phyloP scores from a whole-genome alignment of 2,888 invertebrate species.

The Mechanitis messenoides region DNA sequence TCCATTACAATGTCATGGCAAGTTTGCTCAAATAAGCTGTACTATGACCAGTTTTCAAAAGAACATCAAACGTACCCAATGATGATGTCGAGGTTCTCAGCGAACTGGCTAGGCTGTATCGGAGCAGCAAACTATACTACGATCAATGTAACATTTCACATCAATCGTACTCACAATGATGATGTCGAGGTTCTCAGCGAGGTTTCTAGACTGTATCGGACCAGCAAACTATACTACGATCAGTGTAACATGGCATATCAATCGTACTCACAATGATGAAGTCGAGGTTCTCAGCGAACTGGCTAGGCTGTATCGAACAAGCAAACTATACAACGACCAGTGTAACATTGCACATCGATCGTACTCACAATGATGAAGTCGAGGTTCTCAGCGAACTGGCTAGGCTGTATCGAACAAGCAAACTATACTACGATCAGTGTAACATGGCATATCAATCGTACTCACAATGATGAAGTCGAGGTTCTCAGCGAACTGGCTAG shows the following conservation, averaged over 20 bases:
- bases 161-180: no score
- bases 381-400: constrained; percentile 90
- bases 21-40: not conserved
- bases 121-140: no score
- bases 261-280: constrained; percentile 76
- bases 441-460: constrained; percentile 66
- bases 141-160: no score
- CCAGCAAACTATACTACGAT: not conserved
- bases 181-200: no score
- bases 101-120: no score
- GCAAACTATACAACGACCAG: not conserved
- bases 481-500: constrained; percentile 86
- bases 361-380: constrained; percentile 83
- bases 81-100: constrained; percentile 86
- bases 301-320: constrained; percentile 35
- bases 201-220: no score
- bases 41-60: not conserved
- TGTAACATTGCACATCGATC: constrained; percentile 4
- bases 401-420: not conserved
- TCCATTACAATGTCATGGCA: not conserved
- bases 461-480: constrained; percentile 99
- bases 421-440: constrained; percentile 47
- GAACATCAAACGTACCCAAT: not conserved
- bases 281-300: constrained; percentile 94
- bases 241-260: constrained; percentile 1